Evolutionary conservation across 2,113 vertebrate species (phyloP).

Genomic region (Lagenorhynchus albirostris): DNA sequence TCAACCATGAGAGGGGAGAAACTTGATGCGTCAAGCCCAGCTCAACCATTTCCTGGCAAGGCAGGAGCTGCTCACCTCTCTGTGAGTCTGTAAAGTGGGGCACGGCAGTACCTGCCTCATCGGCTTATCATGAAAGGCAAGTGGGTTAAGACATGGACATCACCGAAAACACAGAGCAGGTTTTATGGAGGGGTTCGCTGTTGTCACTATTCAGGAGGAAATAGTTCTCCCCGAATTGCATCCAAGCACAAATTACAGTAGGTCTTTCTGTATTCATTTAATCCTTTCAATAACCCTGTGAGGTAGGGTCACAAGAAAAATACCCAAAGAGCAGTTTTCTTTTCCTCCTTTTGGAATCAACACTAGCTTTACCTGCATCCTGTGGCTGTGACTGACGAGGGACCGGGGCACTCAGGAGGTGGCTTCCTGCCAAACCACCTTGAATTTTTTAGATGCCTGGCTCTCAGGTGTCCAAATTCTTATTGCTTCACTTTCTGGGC

Average conservation of each 20-base stretch:
- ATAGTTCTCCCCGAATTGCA: not conserved
- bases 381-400: conserved; percentile 37
- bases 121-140: not conserved
- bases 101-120: rapidly evolving
- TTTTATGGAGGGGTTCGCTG: not conserved
- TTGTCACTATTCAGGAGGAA: not conserved
- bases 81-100: not conserved
- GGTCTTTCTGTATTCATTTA: not conserved
- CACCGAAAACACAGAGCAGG: not conserved
- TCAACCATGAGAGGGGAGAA: not conserved
- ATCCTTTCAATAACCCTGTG: not conserved
- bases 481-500: conserved; percentile 14
- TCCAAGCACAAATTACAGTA: not conserved
- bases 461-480: conserved; percentile 43
- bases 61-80: too few relatives aligned
- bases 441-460: not conserved
- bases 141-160: not conserved
- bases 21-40: rapidly evolving
- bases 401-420: not conserved
- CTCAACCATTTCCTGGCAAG: not conserved
- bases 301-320: not conserved
- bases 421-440: conserved; percentile 34
- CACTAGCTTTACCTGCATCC: not conserved
- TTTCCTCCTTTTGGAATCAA: conserved; percentile 16
- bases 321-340: not conserved